Percentiles rank a stretch among this genome's conserved stretches.
Conservation (phyloP, 2,797 vertebrate species). For the Brachymystax lenok region DNA sequence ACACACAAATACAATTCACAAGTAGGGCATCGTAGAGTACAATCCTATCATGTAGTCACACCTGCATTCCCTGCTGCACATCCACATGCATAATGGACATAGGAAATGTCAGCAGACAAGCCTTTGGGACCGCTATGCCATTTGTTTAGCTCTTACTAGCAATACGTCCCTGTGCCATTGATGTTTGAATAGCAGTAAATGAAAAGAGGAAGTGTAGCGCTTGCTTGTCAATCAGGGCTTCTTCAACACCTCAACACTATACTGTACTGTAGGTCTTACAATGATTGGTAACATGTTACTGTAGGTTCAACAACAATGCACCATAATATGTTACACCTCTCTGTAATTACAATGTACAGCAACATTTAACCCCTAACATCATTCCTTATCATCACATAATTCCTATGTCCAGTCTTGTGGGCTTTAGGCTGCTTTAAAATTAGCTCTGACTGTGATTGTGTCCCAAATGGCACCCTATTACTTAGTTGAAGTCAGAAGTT, state of each 20-base stretch:
- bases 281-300: background rate
- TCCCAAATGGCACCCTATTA: no score
- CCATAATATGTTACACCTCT: background rate
- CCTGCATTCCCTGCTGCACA: constrained; percentile 70
- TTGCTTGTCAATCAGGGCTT: constrained; percentile 69
- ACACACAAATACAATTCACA: no score
- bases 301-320: background rate
- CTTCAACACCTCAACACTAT: no score
- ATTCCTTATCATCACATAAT: no score
- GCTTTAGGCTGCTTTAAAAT: no score
- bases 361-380: no score
- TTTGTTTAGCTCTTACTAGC: constrained; percentile 68
- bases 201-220: constrained; percentile 50
- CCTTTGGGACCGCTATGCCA: constrained; percentile 70
- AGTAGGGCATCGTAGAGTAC: background rate
- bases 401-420: no score
- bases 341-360: no score
- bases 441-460: no score
- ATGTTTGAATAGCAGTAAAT: constrained; percentile 77
- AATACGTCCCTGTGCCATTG: constrained; percentile 63
- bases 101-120: constrained; percentile 70
- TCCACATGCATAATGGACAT: constrained; percentile 75
- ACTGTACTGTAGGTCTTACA: no score
- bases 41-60: constrained; percentile 69
- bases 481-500: no score